These are phyloP conservation scores for Biston betularia DNA, from an alignment of 2,888 invertebrate genomes.

Conservation along the genomic window DNA sequence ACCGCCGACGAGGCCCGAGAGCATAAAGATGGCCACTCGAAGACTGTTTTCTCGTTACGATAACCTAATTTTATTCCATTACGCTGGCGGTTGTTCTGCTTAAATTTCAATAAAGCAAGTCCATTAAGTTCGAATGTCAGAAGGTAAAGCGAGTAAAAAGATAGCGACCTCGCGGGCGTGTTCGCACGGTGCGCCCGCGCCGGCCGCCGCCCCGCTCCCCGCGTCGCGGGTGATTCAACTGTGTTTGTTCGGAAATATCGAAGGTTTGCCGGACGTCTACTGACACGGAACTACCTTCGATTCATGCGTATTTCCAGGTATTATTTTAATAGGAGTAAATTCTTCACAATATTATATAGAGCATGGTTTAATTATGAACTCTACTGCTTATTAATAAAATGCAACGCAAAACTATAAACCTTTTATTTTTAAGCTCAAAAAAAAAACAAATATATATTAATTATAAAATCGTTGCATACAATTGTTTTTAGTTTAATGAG, in stretches of 20 bases:
- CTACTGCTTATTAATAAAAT: background rate
- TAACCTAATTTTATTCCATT: slow-evolving; percentile 84
- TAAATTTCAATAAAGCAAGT: slow-evolving; percentile 80
- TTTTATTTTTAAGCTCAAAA: background rate
- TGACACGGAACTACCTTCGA: slow-evolving; percentile 83
- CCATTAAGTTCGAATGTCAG: slow-evolving; percentile 83
- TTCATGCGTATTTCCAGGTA: slow-evolving; percentile 79
- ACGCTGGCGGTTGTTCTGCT: slow-evolving; percentile 75
- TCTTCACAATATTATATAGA: slow-evolving; percentile 56
- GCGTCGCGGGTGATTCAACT: slow-evolving; percentile 68
- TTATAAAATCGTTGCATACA: background rate
- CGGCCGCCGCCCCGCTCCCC: slow-evolving; percentile 36
- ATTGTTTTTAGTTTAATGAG: background rate
- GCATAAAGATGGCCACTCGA: slow-evolving; percentile 83
- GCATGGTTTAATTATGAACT: slow-evolving; percentile 25
- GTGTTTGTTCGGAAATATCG: slow-evolving; percentile 80
- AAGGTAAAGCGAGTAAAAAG: slow-evolving; percentile 80
- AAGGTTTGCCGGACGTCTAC: slow-evolving; percentile 84
- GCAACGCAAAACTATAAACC: background rate
- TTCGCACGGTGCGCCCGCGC: slow-evolving; percentile 62
- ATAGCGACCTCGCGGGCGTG: slow-evolving; percentile 75
- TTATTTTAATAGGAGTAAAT: slow-evolving; percentile 60
- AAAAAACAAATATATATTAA: no score
- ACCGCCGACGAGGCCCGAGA: slow-evolving; percentile 59
- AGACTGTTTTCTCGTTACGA: slow-evolving; percentile 81